phyloP scores from a whole-genome alignment of 2,797 vertebrate genomes.

The Hybognathus amarus region DNA sequence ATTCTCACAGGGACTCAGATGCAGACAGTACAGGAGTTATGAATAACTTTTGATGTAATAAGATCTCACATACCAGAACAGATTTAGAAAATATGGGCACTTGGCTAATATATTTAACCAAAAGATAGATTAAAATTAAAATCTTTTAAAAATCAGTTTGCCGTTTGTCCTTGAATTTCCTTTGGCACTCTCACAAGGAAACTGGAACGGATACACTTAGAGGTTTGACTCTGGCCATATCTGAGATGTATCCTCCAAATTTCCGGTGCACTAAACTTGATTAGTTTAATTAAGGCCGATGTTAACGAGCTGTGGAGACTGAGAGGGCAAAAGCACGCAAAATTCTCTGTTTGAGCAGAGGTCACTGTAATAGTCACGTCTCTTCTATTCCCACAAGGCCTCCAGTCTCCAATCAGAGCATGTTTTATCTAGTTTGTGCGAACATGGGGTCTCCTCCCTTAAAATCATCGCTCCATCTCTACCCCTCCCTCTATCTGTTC shows the following conservation, averaged over 20 bases:
- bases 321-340: slow-evolving; percentile 54
- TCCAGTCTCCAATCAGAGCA: slow-evolving; percentile 23
- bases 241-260: slow-evolving; percentile 28
- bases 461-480: slow-evolving; percentile 59
- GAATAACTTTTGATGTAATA: not conserved
- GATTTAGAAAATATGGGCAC: not conserved
- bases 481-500: slow-evolving; percentile 60
- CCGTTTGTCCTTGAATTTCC: not conserved
- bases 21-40: slow-evolving; percentile 15
- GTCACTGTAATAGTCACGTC: slow-evolving; percentile 65
- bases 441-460: slow-evolving; percentile 46
- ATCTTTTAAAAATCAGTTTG: not conserved
- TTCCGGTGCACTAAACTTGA: slow-evolving; percentile 41
- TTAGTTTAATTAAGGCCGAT: slow-evolving; percentile 52
- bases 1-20: slow-evolving; percentile 39
- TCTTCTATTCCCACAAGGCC: slow-evolving; percentile 61
- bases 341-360: slow-evolving; percentile 43
- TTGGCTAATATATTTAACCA: not conserved
- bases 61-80: slow-evolving; percentile 17
- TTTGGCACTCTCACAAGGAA: not conserved
- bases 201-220: slow-evolving; percentile 18
- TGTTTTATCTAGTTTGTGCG: slow-evolving; percentile 66
- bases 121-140: not conserved
- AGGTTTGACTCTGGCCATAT: slow-evolving; percentile 17
- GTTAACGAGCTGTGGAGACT: slow-evolving; percentile 64